phyloP scores from a whole-genome alignment of 2,888 invertebrate species.

The Nymphalis polychloros region DNA sequence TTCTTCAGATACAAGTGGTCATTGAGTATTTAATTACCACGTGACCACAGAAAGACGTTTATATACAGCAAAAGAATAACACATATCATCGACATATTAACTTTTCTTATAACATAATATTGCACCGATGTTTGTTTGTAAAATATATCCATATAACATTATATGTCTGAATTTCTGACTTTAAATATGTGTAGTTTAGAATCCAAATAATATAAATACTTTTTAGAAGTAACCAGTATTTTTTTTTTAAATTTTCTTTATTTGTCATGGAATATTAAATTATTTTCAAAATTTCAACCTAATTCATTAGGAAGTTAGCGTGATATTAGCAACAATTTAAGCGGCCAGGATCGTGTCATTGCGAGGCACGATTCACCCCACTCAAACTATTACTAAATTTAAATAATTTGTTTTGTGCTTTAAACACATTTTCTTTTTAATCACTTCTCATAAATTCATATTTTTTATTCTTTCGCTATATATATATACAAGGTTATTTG shows the following conservation, averaged over 20 bases:
- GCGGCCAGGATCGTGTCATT: constrained; percentile 44
- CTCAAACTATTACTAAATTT: constrained; percentile 40
- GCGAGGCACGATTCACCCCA: constrained; percentile 41
- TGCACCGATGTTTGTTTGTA: not conserved
- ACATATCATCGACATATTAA: not conserved
- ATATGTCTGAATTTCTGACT: not conserved
- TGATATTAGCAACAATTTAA: constrained; percentile 44
- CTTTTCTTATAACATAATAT: not conserved
- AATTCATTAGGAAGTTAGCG: too few relatives aligned
- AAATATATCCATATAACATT: not conserved
- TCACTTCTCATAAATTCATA: not conserved
- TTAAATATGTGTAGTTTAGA: too few relatives aligned
- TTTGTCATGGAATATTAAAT: too few relatives aligned
- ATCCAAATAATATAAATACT: too few relatives aligned
- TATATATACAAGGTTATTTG: too few relatives aligned
- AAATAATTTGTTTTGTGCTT: not conserved
- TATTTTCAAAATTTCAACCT: too few relatives aligned
- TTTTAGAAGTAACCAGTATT: too few relatives aligned
- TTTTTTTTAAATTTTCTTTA: too few relatives aligned
- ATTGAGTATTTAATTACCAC: too few relatives aligned
- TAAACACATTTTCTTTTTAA: not conserved
- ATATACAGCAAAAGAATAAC: not conserved
- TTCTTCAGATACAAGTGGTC: too few relatives aligned
- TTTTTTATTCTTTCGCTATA: too few relatives aligned
- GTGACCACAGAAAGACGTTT: too few relatives aligned